These are phyloP conservation scores for Enteromius treurensis DNA, from an alignment of 2,797 vertebrate species.

Conservation along the genomic window DNA sequence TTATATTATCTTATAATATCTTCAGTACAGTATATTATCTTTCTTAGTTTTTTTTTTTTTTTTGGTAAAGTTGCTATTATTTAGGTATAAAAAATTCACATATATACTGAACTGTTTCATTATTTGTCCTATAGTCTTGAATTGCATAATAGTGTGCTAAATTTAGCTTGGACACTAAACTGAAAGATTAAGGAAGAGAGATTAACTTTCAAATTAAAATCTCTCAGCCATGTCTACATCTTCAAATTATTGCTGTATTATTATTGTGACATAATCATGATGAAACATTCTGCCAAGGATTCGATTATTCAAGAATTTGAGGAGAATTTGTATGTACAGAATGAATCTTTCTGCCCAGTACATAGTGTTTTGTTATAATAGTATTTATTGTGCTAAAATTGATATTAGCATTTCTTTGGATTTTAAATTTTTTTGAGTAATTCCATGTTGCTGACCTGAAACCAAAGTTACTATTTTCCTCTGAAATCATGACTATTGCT, in stretches of 20 bases:
- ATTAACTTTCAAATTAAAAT: slow-evolving; percentile 72
- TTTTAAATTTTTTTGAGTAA: background rate
- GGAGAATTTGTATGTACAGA: slow-evolving; percentile 10
- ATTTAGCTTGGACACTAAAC: slow-evolving; percentile 72
- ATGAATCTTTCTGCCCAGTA: slow-evolving; percentile 9
- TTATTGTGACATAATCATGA: slow-evolving; percentile 23
- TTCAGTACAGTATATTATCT: background rate
- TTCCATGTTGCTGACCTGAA: background rate
- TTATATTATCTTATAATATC: too few species aligned
- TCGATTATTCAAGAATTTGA: slow-evolving; percentile 8
- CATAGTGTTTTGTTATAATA: slow-evolving; percentile 6
- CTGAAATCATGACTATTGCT: background rate
- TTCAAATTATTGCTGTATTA: slow-evolving; percentile 22
- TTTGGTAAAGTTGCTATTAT: background rate
- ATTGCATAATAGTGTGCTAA: slow-evolving; percentile 62
- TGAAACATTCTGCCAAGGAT: slow-evolving; percentile 17
- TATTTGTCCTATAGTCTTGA: slow-evolving; percentile 4
- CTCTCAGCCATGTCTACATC: background rate
- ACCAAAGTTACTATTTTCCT: background rate
- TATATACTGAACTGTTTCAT: background rate
- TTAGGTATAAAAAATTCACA: slow-evolving; percentile 3
- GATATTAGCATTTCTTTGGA: background rate
- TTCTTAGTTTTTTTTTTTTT: background rate
- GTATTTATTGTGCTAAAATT: background rate
- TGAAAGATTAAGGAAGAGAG: slow-evolving; percentile 71